These are phyloP conservation scores for Drosophila ironensis DNA, from an alignment of 1,140 invertebrate genomes.

Conservation along the genomic window DNA sequence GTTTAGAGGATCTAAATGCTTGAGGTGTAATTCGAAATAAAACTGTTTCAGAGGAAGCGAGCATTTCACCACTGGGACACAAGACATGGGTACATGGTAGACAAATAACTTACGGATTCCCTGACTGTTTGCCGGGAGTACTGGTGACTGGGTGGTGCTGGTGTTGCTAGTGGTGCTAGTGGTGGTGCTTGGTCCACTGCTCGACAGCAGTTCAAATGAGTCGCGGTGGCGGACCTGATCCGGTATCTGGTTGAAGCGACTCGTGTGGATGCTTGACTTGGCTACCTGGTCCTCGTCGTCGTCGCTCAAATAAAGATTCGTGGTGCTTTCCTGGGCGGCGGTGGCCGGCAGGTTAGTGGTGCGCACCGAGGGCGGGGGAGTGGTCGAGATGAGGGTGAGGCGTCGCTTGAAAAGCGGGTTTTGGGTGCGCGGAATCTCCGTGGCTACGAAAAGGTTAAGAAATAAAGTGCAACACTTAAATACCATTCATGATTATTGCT, in stretches of 20 bases:
- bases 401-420: conserved; percentile 76
- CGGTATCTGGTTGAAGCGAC: conserved; percentile 70
- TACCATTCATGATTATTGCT: no score
- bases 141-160: not conserved
- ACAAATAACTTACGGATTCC: conserved; percentile 35
- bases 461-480: no score
- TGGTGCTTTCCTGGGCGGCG: conserved; percentile 39
- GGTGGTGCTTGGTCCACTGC: not conserved
- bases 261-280: conserved; percentile 75
- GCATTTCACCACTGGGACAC: no score
- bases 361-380: conserved; percentile 1
- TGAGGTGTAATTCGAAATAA: no score
- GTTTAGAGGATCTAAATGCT: no score
- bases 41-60: no score
- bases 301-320: conserved; percentile 37
- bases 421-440: conserved; percentile 67
- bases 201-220: not conserved
- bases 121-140: no score
- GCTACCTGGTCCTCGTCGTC: conserved; percentile 72
- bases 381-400: conserved; percentile 48
- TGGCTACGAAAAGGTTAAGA: conserved; percentile 24
- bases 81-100: not conserved
- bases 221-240: conserved; percentile 32
- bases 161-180: not conserved
- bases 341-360: conserved; percentile 21